Percentiles rank a stretch among this genome's conserved stretches.
Conservation (phyloP, 2,888 invertebrate species). For the Hypomecis punctinalis region DNA sequence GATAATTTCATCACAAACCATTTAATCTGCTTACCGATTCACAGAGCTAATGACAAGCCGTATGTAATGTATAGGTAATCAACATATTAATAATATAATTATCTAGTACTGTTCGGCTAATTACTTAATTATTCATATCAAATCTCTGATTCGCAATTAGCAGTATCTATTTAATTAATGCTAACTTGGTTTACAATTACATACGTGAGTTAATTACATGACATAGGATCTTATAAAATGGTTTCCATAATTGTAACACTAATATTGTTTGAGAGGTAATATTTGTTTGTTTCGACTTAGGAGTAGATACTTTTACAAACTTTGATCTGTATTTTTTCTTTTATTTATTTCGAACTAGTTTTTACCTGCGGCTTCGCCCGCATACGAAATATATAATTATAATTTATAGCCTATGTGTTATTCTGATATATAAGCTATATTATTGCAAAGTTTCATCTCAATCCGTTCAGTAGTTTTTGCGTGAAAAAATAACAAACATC, state of each 20-base stretch:
- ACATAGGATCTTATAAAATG: background rate
- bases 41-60: conserved; percentile 1
- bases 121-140: conserved; percentile 13
- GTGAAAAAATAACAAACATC: too few species aligned
- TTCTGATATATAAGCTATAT: too few species aligned
- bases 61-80: background rate
- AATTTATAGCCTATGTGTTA: too few species aligned
- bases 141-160: conserved; percentile 6
- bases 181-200: conserved; percentile 4
- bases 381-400: too few species aligned
- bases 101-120: conserved; percentile 4
- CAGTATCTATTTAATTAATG: conserved; percentile 4
- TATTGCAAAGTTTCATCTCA: too few species aligned
- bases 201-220: background rate
- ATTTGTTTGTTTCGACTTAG: too few species aligned
- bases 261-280: too few species aligned
- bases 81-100: background rate
- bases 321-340: too few species aligned
- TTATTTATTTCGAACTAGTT: too few species aligned
- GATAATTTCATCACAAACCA: conserved; percentile 2
- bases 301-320: too few species aligned
- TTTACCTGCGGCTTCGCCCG: too few species aligned
- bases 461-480: too few species aligned
- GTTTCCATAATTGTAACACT: background rate
- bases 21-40: conserved; percentile 10